Evolutionary conservation across 2,888 invertebrate species (phyloP).

Genomic region (Sussaba pulchella): DNA sequence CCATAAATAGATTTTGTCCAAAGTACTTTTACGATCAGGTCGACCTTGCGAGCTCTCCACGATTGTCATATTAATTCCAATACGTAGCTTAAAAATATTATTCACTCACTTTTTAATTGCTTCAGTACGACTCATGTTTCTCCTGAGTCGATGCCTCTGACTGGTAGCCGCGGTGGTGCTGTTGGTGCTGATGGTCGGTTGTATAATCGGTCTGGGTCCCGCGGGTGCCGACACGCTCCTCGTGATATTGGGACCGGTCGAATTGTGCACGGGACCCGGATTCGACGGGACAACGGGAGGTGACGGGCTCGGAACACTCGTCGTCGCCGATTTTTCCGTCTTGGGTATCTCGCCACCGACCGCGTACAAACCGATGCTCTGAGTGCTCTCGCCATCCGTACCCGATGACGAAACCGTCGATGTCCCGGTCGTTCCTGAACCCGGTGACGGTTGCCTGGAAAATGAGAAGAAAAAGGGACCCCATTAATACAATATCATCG

Average conservation of each 20-base stretch:
- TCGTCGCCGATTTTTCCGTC: constrained; percentile 72
- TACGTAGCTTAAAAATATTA: neutral
- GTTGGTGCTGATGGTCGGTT: constrained; percentile 77
- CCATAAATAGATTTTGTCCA: too few relatives aligned
- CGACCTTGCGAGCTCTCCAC: too few relatives aligned
- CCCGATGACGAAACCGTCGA: constrained; percentile 80
- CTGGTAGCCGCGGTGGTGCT: constrained; percentile 82
- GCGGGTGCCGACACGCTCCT: constrained; percentile 79
- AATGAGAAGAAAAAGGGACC: constrained; percentile 9
- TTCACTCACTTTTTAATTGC: constrained; percentile 82
- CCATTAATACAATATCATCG: neutral
- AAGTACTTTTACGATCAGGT: too few relatives aligned
- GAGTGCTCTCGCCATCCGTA: constrained; percentile 76
- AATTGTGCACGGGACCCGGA: constrained; percentile 70
- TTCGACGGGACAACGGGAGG: constrained; percentile 69
- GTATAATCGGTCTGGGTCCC: constrained; percentile 79
- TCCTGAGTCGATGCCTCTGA: constrained; percentile 85
- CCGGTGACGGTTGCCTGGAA: constrained; percentile 83
- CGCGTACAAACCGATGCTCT: constrained; percentile 78
- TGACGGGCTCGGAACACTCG: constrained; percentile 69
- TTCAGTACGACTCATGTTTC: constrained; percentile 84
- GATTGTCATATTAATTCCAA: too few relatives aligned
- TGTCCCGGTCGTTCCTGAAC: constrained; percentile 82
- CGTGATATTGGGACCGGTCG: constrained; percentile 82
- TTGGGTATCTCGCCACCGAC: constrained; percentile 74